Evolutionary conservation across 1,140 invertebrate species (phyloP).

Genomic region (Phymastichus coffea): DNA sequence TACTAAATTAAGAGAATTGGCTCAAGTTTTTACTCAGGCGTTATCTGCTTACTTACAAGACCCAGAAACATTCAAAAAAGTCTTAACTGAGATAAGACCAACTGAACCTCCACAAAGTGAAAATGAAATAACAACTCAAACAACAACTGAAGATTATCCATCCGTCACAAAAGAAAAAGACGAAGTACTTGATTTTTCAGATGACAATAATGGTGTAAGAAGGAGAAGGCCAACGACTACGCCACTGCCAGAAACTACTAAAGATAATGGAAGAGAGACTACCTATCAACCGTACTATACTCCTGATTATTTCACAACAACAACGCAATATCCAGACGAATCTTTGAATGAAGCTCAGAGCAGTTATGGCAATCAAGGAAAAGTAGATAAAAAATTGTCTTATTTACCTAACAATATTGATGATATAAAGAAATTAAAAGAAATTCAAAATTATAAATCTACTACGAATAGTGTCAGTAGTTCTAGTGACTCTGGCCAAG

Average conservation of each 20-base stretch:
- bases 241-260: constrained; percentile 26
- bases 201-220: constrained; percentile 55
- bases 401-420: constrained; percentile 43
- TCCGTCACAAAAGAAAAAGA: constrained; percentile 66
- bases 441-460: constrained; percentile 34
- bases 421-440: constrained; percentile 33
- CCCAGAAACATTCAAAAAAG: constrained; percentile 74
- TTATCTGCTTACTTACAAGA: constrained; percentile 78
- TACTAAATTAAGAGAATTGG: constrained; percentile 72
- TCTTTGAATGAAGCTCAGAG: constrained; percentile 36
- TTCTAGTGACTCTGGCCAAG: constrained; percentile 28
- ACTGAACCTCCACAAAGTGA: constrained; percentile 66
- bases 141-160: constrained; percentile 48
- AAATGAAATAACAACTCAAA: constrained; percentile 40
- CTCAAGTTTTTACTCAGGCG: constrained; percentile 79
- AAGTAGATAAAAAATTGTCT: constrained; percentile 45
- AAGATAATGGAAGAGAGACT: constrained; percentile 21
- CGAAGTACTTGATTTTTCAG: constrained; percentile 75
- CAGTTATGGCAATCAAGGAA: constrained; percentile 39
- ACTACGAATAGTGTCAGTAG: constrained; percentile 22
- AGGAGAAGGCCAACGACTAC: constrained; percentile 47
- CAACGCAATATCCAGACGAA: constrained; percentile 43
- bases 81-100: constrained; percentile 72
- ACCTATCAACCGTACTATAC: constrained; percentile 31
- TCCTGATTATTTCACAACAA: constrained; percentile 22